Evolutionary conservation across 2,797 vertebrate species (phyloP), one percentile per base, ranked within the genome.

Genomic region (Coregonus suidteri): DNA sequence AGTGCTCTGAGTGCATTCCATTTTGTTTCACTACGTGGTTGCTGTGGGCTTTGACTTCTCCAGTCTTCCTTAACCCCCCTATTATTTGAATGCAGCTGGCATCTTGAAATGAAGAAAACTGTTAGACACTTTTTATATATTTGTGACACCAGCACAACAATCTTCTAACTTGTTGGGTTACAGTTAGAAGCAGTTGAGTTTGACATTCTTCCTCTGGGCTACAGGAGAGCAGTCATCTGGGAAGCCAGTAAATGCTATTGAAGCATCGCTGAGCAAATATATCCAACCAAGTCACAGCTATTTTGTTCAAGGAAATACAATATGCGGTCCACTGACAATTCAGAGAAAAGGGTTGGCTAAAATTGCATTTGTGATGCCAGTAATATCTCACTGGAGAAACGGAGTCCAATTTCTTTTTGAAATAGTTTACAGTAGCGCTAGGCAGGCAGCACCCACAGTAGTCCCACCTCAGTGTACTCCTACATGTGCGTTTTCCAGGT

Each of bases 211-310:
- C 81, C 91, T 91, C 73, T 74, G 64, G 88, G 91, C 90, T 91
- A 90, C 78, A 84, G 75, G 82, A 82, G 84, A 84, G 86, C 87
- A 47, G 41, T 47, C 41, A 0, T 13, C 41, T 92, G 90, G 77
- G 75, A 92, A 89, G 85, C 86, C 80, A 88, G 89, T 93, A 92
- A 93, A 93, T 91, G 87, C 88, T 88, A 83, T 78, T 90, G 89
- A 92, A 88, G 91, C 93, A 89, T 92, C 91, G 80, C 88, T 92
- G 91, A 91, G 88, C 89, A 90, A 93, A 93, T 90, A 92, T 82
- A 91, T 91, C 89, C 81, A 90, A 82, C 82, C 80, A 75, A 90
- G 88, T 86, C 83, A 72, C 81, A 84, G 83, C 85, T 89, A 81
- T 93, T 93, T 91, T 91, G 91, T 90, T 91, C 85, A 90, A 89